Conservation (phyloP, 2,113 vertebrate genomes). For the Zosterops japonicus region DNA sequence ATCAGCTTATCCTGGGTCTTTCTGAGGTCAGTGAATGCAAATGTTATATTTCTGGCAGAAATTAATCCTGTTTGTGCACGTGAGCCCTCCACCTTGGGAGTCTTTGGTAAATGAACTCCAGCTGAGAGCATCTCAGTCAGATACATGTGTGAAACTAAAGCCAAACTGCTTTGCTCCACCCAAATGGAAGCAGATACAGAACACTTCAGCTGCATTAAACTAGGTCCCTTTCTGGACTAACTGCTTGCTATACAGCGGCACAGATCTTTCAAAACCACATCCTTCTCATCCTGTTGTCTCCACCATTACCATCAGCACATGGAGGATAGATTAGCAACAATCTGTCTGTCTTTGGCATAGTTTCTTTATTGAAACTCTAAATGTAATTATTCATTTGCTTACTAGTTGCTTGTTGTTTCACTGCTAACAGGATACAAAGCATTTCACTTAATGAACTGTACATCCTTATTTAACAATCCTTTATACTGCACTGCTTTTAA, state of each 20-base stretch:
- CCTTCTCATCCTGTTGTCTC: background rate
- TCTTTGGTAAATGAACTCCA: background rate
- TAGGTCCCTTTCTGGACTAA: background rate
- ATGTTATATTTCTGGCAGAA: background rate
- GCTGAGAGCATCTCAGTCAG: background rate
- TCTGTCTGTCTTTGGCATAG: background rate
- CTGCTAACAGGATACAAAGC: background rate
- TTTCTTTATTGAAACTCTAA: background rate
- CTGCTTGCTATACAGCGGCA: background rate
- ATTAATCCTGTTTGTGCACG: background rate
- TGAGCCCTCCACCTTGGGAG: background rate
- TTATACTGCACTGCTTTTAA: background rate
- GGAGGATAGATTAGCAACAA: background rate
- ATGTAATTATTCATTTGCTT: background rate
- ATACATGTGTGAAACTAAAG: background rate
- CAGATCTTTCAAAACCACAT: background rate
- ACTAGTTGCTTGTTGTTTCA: background rate
- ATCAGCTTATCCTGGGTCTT: background rate
- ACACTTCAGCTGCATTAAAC: background rate
- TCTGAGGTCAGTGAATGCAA: background rate
- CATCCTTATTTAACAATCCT: background rate
- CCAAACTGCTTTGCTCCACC: background rate
- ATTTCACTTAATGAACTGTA: background rate
- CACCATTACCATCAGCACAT: accelerated
- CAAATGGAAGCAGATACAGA: background rate